Conservation (phyloP, 2,888 invertebrate genomes). For the Tinea pellionella region DNA sequence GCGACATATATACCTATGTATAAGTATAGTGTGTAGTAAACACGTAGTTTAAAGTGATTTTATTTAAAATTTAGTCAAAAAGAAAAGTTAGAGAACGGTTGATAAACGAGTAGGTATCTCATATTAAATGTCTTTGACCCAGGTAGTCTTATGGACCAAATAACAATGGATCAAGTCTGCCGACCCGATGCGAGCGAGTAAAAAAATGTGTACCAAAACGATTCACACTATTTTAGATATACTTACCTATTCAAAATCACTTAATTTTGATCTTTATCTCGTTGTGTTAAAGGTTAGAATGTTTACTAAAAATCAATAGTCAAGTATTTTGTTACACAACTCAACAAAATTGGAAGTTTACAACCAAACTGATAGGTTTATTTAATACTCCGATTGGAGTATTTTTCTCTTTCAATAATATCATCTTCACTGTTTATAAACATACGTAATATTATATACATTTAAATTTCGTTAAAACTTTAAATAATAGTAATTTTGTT, state of each 20-base stretch:
- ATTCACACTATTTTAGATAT: not conserved
- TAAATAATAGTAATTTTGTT: no score
- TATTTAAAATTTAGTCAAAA: not conserved
- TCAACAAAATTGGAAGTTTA: not conserved
- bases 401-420: not conserved
- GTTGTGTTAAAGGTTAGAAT: no score
- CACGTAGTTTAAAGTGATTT: no score
- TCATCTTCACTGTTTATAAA: not conserved
- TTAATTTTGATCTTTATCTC: not conserved
- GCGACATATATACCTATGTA: no score
- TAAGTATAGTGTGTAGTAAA: no score
- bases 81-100: not conserved
- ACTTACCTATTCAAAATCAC: not conserved
- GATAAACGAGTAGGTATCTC: not conserved
- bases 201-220: slow-evolving; percentile 3
- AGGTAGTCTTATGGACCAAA: slow-evolving; percentile 5
- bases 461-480: not conserved
- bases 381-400: not conserved
- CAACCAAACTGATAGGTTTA: not conserved
- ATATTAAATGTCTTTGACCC: slow-evolving; percentile 11
- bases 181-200: not conserved
- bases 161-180: slow-evolving; percentile 9
- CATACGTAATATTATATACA: not conserved
- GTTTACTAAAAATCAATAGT: not conserved
- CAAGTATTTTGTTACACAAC: not conserved